These are phyloP conservation scores for Lagopus leucura DNA, from an alignment of 2,113 vertebrate species.

Conservation along the genomic window DNA sequence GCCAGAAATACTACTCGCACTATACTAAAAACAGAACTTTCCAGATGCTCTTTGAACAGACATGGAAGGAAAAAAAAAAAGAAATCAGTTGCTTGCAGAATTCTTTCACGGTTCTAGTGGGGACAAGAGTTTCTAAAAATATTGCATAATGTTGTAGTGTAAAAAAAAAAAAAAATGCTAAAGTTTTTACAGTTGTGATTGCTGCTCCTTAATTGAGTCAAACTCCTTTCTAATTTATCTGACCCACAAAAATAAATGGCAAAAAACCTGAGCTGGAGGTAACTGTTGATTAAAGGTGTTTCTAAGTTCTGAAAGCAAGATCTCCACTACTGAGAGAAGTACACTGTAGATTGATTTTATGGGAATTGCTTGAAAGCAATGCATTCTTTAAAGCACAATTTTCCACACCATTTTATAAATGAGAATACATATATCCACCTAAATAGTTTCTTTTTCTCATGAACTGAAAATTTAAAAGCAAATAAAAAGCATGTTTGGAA, in stretches of 20 bases:
- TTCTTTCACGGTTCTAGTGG: background rate
- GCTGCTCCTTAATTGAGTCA: background rate
- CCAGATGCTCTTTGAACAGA: background rate
- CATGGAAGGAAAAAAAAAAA: background rate
- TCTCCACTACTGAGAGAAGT: background rate
- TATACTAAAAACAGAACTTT: background rate
- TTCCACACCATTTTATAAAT: background rate
- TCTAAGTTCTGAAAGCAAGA: background rate
- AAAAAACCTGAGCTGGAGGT: background rate
- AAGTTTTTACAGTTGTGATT: background rate
- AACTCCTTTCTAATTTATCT: background rate
- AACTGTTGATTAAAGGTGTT: background rate
- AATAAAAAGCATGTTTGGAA: background rate
- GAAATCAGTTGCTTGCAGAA: background rate
- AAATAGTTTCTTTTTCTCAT: background rate
- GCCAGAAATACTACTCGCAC: background rate
- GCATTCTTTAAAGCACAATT: background rate
- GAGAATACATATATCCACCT: fast-evolving
- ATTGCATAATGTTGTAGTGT: background rate
- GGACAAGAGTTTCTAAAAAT: background rate
- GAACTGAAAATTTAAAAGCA: background rate
- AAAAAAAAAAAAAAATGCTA: background rate
- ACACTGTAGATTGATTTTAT: background rate
- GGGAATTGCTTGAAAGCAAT: background rate
- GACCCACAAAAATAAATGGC: background rate